Percentiles rank a stretch among this genome's conserved stretches.
phyloP scores from a whole-genome alignment of 2,113 vertebrate genomes.

The Neodontobutis hainanensis region DNA sequence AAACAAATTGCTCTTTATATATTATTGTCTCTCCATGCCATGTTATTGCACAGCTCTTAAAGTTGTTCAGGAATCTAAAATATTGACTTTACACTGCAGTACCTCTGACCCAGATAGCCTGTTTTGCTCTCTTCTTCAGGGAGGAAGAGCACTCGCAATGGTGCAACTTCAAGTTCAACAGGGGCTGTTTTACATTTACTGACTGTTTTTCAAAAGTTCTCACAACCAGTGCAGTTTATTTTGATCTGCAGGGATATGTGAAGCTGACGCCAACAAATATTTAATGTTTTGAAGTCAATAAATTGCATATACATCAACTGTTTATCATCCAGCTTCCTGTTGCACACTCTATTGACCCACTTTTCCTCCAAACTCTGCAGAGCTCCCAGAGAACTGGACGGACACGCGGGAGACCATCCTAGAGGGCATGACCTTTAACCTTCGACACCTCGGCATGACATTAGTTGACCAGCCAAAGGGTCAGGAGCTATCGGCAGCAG shows the following conservation, averaged over 20 bases:
- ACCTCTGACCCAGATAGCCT: constrained; percentile 58
- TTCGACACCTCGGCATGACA: constrained; percentile 95
- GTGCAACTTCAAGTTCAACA: constrained; percentile 24
- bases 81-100: constrained; percentile 50
- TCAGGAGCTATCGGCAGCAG: constrained; percentile 87
- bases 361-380: constrained; percentile 60
- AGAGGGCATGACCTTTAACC: constrained; percentile 92
- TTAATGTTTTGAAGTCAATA: constrained; percentile 12
- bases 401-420: constrained; percentile 91
- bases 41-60: constrained; percentile 11
- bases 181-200: constrained; percentile 45
- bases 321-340: constrained; percentile 1
- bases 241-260: constrained; percentile 3
- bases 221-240: constrained; percentile 22
- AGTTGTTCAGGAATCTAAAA: constrained; percentile 35
- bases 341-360: constrained; percentile 5
- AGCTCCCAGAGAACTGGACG: constrained; percentile 95
- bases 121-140: constrained; percentile 28
- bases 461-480: constrained; percentile 95
- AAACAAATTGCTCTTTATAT: neutral
- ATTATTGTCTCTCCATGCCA: neutral
- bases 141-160: constrained; percentile 33
- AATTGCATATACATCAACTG: neutral
- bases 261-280: constrained; percentile 8
- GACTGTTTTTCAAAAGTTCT: constrained; percentile 24